phyloP scores from a whole-genome alignment of 2,113 vertebrate genomes.

The Hippocampus comes region DNA sequence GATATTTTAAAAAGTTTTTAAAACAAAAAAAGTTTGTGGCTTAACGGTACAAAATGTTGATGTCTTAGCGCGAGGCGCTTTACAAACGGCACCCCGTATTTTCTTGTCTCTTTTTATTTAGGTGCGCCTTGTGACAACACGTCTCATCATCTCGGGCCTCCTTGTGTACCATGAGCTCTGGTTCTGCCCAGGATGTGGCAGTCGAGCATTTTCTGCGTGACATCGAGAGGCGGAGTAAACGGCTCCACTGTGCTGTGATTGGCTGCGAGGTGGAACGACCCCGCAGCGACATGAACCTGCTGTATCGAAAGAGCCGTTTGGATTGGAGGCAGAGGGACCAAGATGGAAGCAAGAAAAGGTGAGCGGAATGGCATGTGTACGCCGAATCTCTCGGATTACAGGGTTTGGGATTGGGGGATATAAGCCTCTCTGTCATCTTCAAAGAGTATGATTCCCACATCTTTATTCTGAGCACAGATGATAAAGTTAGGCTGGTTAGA shows the following conservation, averaged over 20 bases:
- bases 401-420: conserved; percentile 23
- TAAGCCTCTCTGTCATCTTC: conserved; percentile 46
- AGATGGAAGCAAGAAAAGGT: conserved; percentile 76
- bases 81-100: conserved; percentile 13
- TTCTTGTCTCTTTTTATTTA: conserved; percentile 45
- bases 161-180: conserved; percentile 80
- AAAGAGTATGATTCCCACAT: conserved; percentile 43
- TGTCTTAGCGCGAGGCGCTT: neutral
- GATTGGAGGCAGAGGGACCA: conserved; percentile 79
- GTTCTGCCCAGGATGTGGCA: conserved; percentile 82
- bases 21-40: too few species aligned
- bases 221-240: conserved; percentile 80
- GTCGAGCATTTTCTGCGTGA: conserved; percentile 82
- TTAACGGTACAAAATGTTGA: too few species aligned
- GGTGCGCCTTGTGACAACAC: conserved; percentile 48
- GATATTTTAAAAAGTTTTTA: too few species aligned
- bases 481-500: conserved; percentile 22
- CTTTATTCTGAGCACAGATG: conserved; percentile 43
- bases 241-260: conserved; percentile 78
- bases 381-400: conserved; percentile 35
- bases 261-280: conserved; percentile 72
- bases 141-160: conserved; percentile 47
- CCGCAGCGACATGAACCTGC: conserved; percentile 78
- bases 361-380: conserved; percentile 33
- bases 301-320: conserved; percentile 78